These are phyloP conservation scores for Crenichthys baileyi DNA, from an alignment of 2,797 vertebrate genomes.

Conservation along the genomic window DNA sequence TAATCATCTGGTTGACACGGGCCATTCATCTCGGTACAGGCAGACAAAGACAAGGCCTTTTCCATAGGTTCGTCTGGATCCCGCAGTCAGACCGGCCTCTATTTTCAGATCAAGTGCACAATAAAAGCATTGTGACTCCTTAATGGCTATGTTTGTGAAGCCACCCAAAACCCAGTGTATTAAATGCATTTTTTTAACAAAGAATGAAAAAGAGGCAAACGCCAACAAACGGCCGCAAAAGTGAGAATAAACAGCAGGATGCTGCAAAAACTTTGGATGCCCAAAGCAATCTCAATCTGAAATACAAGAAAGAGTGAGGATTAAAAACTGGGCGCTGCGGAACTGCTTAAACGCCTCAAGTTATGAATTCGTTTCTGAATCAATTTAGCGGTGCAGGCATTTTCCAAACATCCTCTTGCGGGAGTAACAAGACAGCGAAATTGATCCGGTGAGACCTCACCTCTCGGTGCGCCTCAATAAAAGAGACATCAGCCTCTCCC, in stretches of 20 bases:
- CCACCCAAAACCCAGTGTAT: slow-evolving; percentile 87
- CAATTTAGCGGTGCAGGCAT: slow-evolving; percentile 89
- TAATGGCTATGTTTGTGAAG: slow-evolving; percentile 95
- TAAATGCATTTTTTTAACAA: slow-evolving; percentile 86
- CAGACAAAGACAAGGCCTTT: slow-evolving; percentile 89
- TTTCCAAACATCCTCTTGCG: slow-evolving; percentile 87
- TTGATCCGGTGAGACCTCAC: slow-evolving; percentile 93
- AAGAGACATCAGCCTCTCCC: slow-evolving; percentile 89
- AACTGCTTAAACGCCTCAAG: slow-evolving; percentile 81
- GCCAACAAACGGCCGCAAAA: slow-evolving; percentile 62
- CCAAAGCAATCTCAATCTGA: slow-evolving; percentile 59
- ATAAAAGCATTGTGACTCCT: slow-evolving; percentile 90
- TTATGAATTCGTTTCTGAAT: slow-evolving; percentile 87
- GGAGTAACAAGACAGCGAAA: slow-evolving; percentile 86
- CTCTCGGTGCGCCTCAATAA: slow-evolving; percentile 98
- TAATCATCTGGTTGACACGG: slow-evolving; percentile 93
- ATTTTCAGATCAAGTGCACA: slow-evolving; percentile 90
- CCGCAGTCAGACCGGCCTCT: slow-evolving; percentile 81
- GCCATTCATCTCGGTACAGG: slow-evolving; percentile 90
- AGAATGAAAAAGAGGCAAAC: slow-evolving; percentile 81
- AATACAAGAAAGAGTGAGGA: slow-evolving; percentile 47
- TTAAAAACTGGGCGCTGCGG: slow-evolving; percentile 61
- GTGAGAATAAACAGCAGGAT: slow-evolving; percentile 31
- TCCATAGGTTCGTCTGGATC: slow-evolving; percentile 84
- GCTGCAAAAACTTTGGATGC: slow-evolving; percentile 45